Evolutionary conservation across 2,113 vertebrate genomes (phyloP), one percentile per base, ranked within the genome.

Genomic region (Actinemys pallida): DNA sequence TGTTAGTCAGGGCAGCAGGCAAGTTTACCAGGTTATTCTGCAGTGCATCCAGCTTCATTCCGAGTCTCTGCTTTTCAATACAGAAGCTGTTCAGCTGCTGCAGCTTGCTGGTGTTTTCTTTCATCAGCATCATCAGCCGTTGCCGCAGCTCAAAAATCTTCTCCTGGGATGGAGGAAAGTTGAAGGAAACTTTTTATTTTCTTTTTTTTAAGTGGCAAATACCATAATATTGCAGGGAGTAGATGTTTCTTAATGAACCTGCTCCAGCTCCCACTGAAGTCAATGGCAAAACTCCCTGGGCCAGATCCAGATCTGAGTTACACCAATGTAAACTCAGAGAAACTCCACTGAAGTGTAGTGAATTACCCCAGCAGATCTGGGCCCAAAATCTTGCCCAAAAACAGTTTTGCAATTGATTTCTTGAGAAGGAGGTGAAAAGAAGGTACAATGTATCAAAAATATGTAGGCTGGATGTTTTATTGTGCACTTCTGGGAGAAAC

Each of bases 101-200:
- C 62, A 99, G 96, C 90, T 97, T 98, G 45, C 97, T 97, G 1
- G 98, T 99, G 96, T 99, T 98, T 81, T 98, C 95, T 72, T 94
- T 98, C 16, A 98, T 99, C 96, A 98, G 97, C 78, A 98, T 95
- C 85, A 97, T 98, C 83, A 99, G 84, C 42, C 96, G 95, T 86
- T 98, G 92, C 81, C 87, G 97, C 13, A 98, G 88, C 45, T 96
- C 97, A 25, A 94, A 90, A 24, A 99, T 98, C 97, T 98, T 99
- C 8, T 80, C 89, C 99, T 99, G 90, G 72, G 93, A 79, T 35
- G 47, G 19, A 54, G 45, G 81, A 87, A 91, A 94, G 53, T 42
- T 8, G 8, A 0, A 47, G 29, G 72, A 89, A 92, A 95, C 6
- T 1, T 5, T 57, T 2, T 65, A 5, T 1, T 11, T 69, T 53